Conservation (phyloP, 1,140 invertebrate species). For the Drosophila cardini region DNA sequence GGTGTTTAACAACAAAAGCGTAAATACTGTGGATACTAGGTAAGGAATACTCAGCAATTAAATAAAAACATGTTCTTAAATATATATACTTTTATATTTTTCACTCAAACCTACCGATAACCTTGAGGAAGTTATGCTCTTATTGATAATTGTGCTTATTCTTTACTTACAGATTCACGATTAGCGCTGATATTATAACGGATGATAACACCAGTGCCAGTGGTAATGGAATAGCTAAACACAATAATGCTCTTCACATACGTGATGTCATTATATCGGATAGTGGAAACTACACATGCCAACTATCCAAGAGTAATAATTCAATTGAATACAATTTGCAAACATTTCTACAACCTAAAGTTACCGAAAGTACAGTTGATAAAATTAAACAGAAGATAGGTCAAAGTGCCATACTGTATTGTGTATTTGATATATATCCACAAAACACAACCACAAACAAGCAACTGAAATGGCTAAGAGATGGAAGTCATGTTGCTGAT, state of each 20-base stretch:
- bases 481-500: slow-evolving; percentile 85
- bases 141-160: background rate
- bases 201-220: slow-evolving; percentile 43
- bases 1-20: slow-evolving; percentile 85
- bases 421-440: slow-evolving; percentile 87
- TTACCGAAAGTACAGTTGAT: slow-evolving; percentile 84
- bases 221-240: slow-evolving; percentile 48
- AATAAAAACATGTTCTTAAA: background rate
- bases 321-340: slow-evolving; percentile 72
- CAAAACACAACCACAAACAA: slow-evolving; percentile 85
- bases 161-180: slow-evolving; percentile 45
- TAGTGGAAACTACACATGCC: slow-evolving; percentile 85
- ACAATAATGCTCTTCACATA: slow-evolving; percentile 63
- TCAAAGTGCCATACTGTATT: slow-evolving; percentile 85
- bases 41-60: slow-evolving; percentile 11
- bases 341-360: slow-evolving; percentile 85
- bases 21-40: slow-evolving; percentile 83
- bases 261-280: slow-evolving; percentile 84
- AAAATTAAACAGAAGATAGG: slow-evolving; percentile 85
- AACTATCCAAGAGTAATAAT: slow-evolving; percentile 71
- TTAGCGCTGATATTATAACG: slow-evolving; percentile 25
- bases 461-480: slow-evolving; percentile 86
- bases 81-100: background rate
- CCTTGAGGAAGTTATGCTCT: background rate
- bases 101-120: background rate